Conservation (phyloP, 2,888 invertebrate genomes). For the Epinotia nisella region DNA sequence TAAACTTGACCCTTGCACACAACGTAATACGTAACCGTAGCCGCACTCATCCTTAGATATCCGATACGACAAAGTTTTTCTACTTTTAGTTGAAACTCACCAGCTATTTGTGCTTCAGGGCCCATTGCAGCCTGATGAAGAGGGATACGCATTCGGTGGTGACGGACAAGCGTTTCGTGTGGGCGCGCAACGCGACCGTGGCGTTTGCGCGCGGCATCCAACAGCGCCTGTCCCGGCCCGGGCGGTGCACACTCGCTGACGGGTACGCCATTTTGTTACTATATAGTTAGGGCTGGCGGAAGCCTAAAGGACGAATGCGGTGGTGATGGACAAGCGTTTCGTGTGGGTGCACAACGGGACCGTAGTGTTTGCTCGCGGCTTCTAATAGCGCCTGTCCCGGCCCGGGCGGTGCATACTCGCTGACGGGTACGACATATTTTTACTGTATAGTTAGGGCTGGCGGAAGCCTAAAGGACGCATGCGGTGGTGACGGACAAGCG, state of each 20-base stretch:
- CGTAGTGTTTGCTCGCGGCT: slow-evolving; percentile 73
- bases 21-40: too few species aligned
- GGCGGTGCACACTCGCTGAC: slow-evolving; percentile 67
- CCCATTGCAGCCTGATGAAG: slow-evolving; percentile 61
- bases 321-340: slow-evolving; percentile 68
- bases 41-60: too few species aligned
- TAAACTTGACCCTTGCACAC: neutral
- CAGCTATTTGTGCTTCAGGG: slow-evolving; percentile 45
- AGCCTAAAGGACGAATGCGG: slow-evolving; percentile 62
- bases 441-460: slow-evolving; percentile 52
- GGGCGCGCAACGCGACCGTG: slow-evolving; percentile 77
- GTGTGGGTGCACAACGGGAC: slow-evolving; percentile 76
- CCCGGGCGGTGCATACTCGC: slow-evolving; percentile 68
- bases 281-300: slow-evolving; percentile 50
- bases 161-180: slow-evolving; percentile 66
- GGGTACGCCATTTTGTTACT: slow-evolving; percentile 55
- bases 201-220: slow-evolving; percentile 75
- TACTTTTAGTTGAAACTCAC: neutral
- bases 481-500: slow-evolving; percentile 67
- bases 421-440: slow-evolving; percentile 61
- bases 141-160: slow-evolving; percentile 65
- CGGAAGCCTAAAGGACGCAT: slow-evolving; percentile 60
- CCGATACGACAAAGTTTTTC: too few species aligned
- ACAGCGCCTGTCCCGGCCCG: slow-evolving; percentile 67
- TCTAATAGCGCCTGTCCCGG: slow-evolving; percentile 68